These are phyloP conservation scores for Muschampia staudingeri DNA, from an alignment of 2,888 invertebrate species.

Conservation along the genomic window DNA sequence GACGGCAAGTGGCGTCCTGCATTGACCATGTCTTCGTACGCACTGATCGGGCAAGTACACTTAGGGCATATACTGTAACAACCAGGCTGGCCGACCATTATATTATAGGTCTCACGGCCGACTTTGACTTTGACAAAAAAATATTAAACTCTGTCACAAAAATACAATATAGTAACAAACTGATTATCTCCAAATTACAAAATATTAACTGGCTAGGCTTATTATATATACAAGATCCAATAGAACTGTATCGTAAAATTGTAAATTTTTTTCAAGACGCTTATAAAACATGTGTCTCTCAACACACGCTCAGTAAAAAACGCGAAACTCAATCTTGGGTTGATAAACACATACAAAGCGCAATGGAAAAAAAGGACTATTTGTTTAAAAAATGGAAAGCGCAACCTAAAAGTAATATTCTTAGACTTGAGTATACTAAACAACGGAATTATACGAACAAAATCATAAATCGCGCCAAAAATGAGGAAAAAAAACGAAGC, in stretches of 20 bases:
- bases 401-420: neutral
- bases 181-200: neutral
- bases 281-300: neutral
- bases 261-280: neutral
- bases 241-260: neutral
- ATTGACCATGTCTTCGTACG: slow-evolving; percentile 51
- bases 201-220: neutral
- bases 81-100: neutral
- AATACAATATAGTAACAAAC: neutral
- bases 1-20: slow-evolving; percentile 44
- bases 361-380: neutral
- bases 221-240: neutral
- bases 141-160: neutral
- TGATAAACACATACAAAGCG: neutral
- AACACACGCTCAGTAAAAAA: neutral
- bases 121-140: neutral
- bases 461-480: neutral
- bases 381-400: neutral
- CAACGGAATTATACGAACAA: neutral
- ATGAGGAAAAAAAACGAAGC: neutral
- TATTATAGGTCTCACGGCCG: neutral
- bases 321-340: neutral
- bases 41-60: neutral
- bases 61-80: neutral
- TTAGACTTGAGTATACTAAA: neutral